phyloP scores from a whole-genome alignment of 1,140 invertebrate species.

The Goniozus legneri region DNA sequence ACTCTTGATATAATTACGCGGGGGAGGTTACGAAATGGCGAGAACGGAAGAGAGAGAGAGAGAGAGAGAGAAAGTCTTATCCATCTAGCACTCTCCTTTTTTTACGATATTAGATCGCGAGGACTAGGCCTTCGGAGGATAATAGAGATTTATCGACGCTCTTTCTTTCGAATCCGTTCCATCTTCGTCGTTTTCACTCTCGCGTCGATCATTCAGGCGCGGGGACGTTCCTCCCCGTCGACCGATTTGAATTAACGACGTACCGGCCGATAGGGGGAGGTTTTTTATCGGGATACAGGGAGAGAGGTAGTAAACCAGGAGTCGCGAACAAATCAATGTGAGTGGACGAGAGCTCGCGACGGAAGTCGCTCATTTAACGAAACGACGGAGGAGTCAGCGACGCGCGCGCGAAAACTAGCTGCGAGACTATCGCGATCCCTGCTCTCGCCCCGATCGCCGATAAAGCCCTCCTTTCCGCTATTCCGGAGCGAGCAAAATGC shows the following conservation, averaged over 20 bases:
- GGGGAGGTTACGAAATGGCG: too few species aligned
- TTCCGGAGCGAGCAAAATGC: too few species aligned
- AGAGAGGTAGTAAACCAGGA: conserved; percentile 39
- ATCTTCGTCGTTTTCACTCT: not conserved
- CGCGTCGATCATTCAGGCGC: not conserved
- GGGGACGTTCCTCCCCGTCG: conserved; percentile 24
- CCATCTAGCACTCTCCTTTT: too few species aligned
- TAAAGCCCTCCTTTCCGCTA: too few species aligned
- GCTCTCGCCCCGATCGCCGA: too few species aligned
- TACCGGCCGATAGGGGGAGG: conserved; percentile 6
- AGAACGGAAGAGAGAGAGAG: too few species aligned
- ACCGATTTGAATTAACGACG: conserved; percentile 34
- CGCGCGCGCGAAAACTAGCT: too few species aligned
- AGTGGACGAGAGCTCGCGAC: conserved; percentile 38
- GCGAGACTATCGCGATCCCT: too few species aligned
- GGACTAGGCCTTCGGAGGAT: not conserved
- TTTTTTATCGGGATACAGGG: conserved; percentile 20
- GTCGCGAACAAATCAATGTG: conserved; percentile 49
- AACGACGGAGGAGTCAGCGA: too few species aligned
- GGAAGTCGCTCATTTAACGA: conserved; percentile 30
- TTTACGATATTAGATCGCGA: too few species aligned
- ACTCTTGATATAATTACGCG: too few species aligned
- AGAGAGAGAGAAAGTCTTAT: too few species aligned
- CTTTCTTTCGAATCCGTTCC: not conserved
- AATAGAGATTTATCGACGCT: not conserved